Evolutionary conservation across 2,113 vertebrate species (phyloP).

Genomic region (Budorcas taxicolor): DNA sequence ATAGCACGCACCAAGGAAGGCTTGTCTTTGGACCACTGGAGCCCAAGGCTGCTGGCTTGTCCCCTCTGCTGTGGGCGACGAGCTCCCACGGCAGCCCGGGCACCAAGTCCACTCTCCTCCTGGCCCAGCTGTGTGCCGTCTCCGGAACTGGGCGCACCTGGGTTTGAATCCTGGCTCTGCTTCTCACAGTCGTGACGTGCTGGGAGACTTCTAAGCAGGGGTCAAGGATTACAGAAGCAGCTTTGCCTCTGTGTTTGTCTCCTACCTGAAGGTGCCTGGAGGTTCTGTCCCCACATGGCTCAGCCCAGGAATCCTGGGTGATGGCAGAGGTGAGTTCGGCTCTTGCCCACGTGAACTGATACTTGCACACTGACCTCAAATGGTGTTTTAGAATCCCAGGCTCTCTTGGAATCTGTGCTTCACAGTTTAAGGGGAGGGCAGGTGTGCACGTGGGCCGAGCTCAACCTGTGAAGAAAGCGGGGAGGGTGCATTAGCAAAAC

Average conservation of each 20-base stretch:
- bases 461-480: background rate
- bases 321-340: background rate
- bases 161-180: background rate
- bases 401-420: background rate
- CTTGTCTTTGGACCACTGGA: background rate
- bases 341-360: background rate
- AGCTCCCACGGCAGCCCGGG: background rate
- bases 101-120: background rate
- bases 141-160: background rate
- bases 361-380: background rate
- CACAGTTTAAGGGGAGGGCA: background rate
- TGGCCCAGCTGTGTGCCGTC: background rate
- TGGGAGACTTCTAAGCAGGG: background rate
- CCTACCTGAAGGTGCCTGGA: background rate
- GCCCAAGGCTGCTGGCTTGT: background rate
- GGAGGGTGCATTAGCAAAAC: background rate
- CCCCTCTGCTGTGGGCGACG: background rate
- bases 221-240: background rate
- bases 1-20: background rate
- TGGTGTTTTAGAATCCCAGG: background rate
- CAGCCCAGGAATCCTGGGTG: background rate
- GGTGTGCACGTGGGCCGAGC: background rate
- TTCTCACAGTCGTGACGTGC: background rate
- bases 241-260: background rate
- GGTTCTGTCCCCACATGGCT: background rate